These are phyloP conservation scores for Acromyrmex heyeri DNA, from an alignment of 1,140 invertebrate genomes.

Conservation along the genomic window DNA sequence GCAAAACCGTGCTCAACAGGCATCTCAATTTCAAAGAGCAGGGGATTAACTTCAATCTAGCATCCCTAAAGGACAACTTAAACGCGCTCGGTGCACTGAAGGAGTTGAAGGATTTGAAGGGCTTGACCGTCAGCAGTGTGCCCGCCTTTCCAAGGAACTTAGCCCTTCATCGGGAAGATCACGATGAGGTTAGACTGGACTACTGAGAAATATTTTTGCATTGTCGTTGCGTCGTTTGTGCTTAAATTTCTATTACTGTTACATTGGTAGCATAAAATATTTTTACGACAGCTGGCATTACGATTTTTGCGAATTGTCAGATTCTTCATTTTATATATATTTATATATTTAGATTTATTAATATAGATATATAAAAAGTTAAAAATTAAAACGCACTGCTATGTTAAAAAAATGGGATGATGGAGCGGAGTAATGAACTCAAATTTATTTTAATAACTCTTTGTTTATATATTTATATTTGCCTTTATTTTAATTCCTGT, in stretches of 20 bases:
- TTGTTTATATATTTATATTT: not conserved
- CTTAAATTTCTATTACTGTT: not conserved
- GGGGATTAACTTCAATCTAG: slow-evolving; percentile 80
- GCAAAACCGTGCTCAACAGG: slow-evolving; percentile 85
- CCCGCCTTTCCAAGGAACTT: slow-evolving; percentile 86
- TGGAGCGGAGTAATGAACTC: not conserved
- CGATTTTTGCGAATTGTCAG: not conserved
- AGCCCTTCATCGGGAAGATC: slow-evolving; percentile 83
- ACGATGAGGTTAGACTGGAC: slow-evolving; percentile 83
- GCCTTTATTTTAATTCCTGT: not conserved
- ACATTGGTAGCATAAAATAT: not conserved
- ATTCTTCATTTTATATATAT: not conserved
- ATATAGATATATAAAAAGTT: not conserved
- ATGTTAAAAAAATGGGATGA: not conserved
- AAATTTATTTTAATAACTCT: not conserved
- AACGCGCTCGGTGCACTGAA: slow-evolving; percentile 83
- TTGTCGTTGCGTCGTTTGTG: not conserved
- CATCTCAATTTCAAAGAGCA: slow-evolving; percentile 84
- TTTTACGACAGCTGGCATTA: not conserved
- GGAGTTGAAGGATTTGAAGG: slow-evolving; percentile 84
- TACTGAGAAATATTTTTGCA: slow-evolving; percentile 16
- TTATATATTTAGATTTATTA: not conserved
- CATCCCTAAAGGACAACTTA: slow-evolving; percentile 84
- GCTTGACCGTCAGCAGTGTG: slow-evolving; percentile 84
- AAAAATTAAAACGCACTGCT: not conserved